These are phyloP conservation scores for Caradrina kadenii DNA, from an alignment of 2,888 invertebrate genomes.

Conservation along the genomic window DNA sequence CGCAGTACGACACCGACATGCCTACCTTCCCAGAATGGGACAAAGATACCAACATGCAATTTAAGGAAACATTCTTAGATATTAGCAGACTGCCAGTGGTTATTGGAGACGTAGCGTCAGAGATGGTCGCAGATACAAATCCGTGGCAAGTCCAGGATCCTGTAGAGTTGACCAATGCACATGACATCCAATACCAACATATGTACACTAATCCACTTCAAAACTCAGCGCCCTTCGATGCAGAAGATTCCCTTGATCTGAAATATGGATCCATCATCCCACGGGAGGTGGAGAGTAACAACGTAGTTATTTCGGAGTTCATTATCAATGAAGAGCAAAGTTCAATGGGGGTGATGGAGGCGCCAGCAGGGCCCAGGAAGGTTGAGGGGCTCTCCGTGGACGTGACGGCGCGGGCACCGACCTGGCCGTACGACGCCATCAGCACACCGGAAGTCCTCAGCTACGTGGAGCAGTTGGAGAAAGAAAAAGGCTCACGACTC, in stretches of 20 bases:
- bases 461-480: conserved; percentile 86
- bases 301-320: conserved; percentile 79
- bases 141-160: conserved; percentile 74
- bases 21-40: conserved; percentile 65
- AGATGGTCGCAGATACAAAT: conserved; percentile 71
- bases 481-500: conserved; percentile 76
- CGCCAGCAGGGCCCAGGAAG: conserved; percentile 61
- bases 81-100: conserved; percentile 84
- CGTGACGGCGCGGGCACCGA: conserved; percentile 73
- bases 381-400: conserved; percentile 76
- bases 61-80: conserved; percentile 81
- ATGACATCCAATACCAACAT: conserved; percentile 74
- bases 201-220: conserved; percentile 74
- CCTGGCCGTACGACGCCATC: conserved; percentile 77
- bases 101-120: conserved; percentile 80
- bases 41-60: conserved; percentile 70
- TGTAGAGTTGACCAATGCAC: conserved; percentile 72
- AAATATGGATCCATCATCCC: conserved; percentile 82
- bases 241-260: conserved; percentile 84
- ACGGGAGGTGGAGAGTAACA: conserved; percentile 81
- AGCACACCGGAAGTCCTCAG: conserved; percentile 87
- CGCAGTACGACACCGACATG: conserved; percentile 71
- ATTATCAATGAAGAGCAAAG: conserved; percentile 71
- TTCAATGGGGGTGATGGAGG: conserved; percentile 56
- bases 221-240: conserved; percentile 81